Percentiles rank a stretch among this genome's conserved stretches.
phyloP scores from a whole-genome alignment of 2,888 invertebrate genomes.

The Brachypterus glaber region DNA sequence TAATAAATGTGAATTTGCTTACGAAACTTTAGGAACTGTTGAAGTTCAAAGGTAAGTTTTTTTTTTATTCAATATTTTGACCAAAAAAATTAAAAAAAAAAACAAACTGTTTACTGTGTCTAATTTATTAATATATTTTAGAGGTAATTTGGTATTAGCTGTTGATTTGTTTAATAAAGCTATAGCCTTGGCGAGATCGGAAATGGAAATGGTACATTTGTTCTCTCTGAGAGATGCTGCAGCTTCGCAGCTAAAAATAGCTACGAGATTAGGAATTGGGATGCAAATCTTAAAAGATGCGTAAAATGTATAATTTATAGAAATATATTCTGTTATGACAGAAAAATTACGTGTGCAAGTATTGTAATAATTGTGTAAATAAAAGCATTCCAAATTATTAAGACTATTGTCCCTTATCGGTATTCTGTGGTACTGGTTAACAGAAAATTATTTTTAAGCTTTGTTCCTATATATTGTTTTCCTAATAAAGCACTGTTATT shows the following conservation, averaged over 20 bases:
- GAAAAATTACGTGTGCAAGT: too few species aligned
- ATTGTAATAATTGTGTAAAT: too few species aligned
- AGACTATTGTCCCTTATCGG: too few species aligned
- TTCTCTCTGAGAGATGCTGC: constrained; percentile 86
- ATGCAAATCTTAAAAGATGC: constrained; percentile 24
- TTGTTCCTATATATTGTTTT: too few species aligned
- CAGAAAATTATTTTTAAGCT: too few species aligned
- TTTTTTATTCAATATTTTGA: constrained; percentile 5
- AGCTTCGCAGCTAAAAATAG: constrained; percentile 75
- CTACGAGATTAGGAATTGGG: constrained; percentile 56
- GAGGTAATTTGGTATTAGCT: constrained; percentile 73
- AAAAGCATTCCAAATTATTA: too few species aligned
- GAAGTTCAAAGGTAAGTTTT: constrained; percentile 75
- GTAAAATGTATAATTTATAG: too few species aligned
- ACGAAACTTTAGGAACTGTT: constrained; percentile 89
- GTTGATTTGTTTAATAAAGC: constrained; percentile 84
- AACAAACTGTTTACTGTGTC: too few species aligned
- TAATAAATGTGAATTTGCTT: constrained; percentile 88
- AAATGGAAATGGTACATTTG: constrained; percentile 82
- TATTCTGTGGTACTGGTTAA: too few species aligned
- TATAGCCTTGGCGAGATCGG: constrained; percentile 73
- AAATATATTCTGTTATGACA: too few species aligned
- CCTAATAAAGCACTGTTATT: too few species aligned
- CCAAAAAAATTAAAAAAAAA: too few species aligned
- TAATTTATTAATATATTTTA: constrained; percentile 39